Base-by-base conservation (phyloP, 2,888 invertebrate genomes). In the Polyploca ridens region DNA sequence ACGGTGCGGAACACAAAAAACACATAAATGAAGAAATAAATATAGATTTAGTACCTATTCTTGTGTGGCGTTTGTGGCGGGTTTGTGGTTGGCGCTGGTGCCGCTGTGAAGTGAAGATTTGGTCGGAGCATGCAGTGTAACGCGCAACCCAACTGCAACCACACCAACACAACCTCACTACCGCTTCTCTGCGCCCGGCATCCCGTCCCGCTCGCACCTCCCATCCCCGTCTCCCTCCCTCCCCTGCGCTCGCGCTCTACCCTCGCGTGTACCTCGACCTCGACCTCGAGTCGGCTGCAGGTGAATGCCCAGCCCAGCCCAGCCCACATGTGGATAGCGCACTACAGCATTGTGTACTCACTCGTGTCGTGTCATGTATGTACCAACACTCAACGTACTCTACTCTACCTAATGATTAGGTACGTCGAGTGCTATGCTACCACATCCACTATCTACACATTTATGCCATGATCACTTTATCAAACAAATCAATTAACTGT, bases 131-230 rank as follows among this genome's bases (percentile, higher is more conserved):
- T 97, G 97, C 96, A 97, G 96, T 96, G 97, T 97, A 96, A 97
- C 96, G 96, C 97, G 96, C 96, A 97, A 97, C 96, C 97, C 96
- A 96, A 97, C 97, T 97, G 97, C 96, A 97, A 97, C 96, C 96
- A 95, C 95, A 94, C 90, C 92, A 93, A 91, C 90, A 91, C 91
- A 90, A 92, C 89, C 92, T 93, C 91, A 93, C 90, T 91, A 88
- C 88, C 82, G 89, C 85, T 80, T 54, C 67, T 79, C 71, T 73
- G 66, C 77, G 72, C 66, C 71, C 60, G 63, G 65, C 69, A 65
- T 66, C 75, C 70, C 41, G 61, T 61, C 69, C 70, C 67, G 69
- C 68, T 63, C 68, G 67, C 68, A 63, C 67, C 65, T 54, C 65
- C 38, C 16, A 5, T 66, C 65, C 49, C 27, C 27, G 27, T 49